Evolutionary conservation across 2,797 vertebrate species (phyloP), one percentile per base, ranked within the genome.

Genomic region (Cossypha caffra): DNA sequence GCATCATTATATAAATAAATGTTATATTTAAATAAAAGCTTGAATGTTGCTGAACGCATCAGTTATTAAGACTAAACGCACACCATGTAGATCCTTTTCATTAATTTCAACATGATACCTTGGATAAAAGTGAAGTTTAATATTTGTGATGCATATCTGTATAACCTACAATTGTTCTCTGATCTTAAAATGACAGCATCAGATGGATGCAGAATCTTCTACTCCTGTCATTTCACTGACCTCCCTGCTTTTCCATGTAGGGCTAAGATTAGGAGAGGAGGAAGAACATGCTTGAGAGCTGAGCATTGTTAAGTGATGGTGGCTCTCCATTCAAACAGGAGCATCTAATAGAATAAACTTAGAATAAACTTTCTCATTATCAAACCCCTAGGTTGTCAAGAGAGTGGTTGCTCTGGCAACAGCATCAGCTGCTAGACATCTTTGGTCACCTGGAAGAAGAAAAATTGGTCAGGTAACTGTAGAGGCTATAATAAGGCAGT

Each of bases 221-320:
- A 5, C 10, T 23, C 20, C 31, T 55, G 23, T 13, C 8, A 58
- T 48, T 86, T 62, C 15, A 11, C 9, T 3, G 1, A 5, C 0
- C 1, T 4, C 5, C n/a, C 10, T 2, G 0, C 1, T 69, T 64
- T 72, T 71, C 59, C 16, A 3, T 54, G 9, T 23, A 31, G 25
- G 35, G 23, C 26, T 48, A 61, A 57, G 20, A n/a, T 40, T 35
- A 47, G 7, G 11, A 52, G 21, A 72, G 16, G 4, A 78, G 42
- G 16, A 67, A 57, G 2, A 11, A 33, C 5, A 10, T 13, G 26
- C 2, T 31, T 73, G 47, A 11, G 38, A 28, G 11, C 10, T 35
- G 38, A 54, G 15, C 6, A 54, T 35, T 3, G 1, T 43, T 67
- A 55, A 45, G 3, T 67, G 42, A 25, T 71, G 33, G 11, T 12